Base-by-base conservation (phyloP, 1,140 invertebrate genomes). In the Papilio polytes region DNA sequence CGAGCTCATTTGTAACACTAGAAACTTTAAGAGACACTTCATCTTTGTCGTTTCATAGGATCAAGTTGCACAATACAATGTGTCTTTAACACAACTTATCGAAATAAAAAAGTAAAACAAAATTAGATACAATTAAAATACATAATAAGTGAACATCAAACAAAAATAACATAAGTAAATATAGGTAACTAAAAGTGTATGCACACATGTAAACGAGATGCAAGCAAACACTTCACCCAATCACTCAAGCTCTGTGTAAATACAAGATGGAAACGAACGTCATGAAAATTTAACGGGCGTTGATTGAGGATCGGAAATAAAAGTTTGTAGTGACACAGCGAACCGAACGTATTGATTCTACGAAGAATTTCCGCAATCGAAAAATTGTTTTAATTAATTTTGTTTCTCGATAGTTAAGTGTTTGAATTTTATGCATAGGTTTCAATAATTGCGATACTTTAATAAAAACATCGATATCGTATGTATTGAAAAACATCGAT, bases 141-240 rank as follows among this genome's bases (percentile, higher is more conserved):
- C n/a, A n/a, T n/a, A n/a, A n/a, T 13, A 18, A 56, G 51, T 18
- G 4, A n/a, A 56, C 63, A 66, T 66, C 63, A 66, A 31, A 15
- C 22, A 26, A 66, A 31, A 26, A 9, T 12, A 31, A 31, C 22
- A 66, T 2, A 66, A 63, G n/a, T 22, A 63, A 26, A 4, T 12
- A 66, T 13, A 66, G 26, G 26, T 70, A 31, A 70, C 22, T 70
- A 36, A 70, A 70, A 70, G 12, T 70, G 63, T 70, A 70, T 31
- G 3, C 15, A 70, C 10, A 70, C 26, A 70, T 70, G 63, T 70
- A 70, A 70, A 70, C 63, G 63, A 70, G 63, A 31, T 70, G 63
- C 63, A 70, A 70, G 63, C 63, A 70, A 70, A 70, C 63, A 70
- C 63, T 70, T 70, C 63, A 12, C 63, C 63, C 63, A 70, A 70